Conservation (phyloP, 1,140 invertebrate species). For the Drosophila quadrilineata region DNA sequence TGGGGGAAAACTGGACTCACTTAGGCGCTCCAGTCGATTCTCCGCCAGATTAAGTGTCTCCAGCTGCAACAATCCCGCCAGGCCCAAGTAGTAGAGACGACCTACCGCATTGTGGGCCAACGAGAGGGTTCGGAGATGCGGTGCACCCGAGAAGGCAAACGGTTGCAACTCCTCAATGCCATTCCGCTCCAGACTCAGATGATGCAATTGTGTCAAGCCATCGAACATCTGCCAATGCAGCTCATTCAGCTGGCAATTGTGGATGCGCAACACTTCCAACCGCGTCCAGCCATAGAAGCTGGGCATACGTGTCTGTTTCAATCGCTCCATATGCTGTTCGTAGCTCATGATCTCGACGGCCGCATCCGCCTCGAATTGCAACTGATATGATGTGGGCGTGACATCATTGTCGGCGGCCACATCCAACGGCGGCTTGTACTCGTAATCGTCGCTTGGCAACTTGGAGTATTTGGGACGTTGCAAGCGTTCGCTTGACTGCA, state of each 20-base stretch:
- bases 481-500: constrained; percentile 64
- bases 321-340: constrained; percentile 83
- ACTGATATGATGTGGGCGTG: constrained; percentile 26
- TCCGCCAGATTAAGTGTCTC: constrained; percentile 85
- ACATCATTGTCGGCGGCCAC: constrained; percentile 26
- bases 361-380: constrained; percentile 41
- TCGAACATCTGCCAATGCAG: constrained; percentile 88
- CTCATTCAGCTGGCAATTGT: constrained; percentile 84
- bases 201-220: constrained; percentile 83
- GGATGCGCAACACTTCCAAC: constrained; percentile 84
- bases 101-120: constrained; percentile 85
- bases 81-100: constrained; percentile 85
- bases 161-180: constrained; percentile 85
- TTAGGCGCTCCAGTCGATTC: constrained; percentile 86
- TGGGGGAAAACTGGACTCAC: constrained; percentile 87
- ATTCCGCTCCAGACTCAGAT: constrained; percentile 85
- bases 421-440: constrained; percentile 69
- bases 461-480: constrained; percentile 67
- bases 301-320: constrained; percentile 81
- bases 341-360: constrained; percentile 84
- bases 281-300: constrained; percentile 84
- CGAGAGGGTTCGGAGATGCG: constrained; percentile 84
- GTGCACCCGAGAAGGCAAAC: constrained; percentile 87
- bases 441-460: constrained; percentile 63
- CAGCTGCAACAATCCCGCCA: constrained; percentile 86